Conservation (phyloP, 1,140 invertebrate genomes). For the Trypoxylus dichotomus region DNA sequence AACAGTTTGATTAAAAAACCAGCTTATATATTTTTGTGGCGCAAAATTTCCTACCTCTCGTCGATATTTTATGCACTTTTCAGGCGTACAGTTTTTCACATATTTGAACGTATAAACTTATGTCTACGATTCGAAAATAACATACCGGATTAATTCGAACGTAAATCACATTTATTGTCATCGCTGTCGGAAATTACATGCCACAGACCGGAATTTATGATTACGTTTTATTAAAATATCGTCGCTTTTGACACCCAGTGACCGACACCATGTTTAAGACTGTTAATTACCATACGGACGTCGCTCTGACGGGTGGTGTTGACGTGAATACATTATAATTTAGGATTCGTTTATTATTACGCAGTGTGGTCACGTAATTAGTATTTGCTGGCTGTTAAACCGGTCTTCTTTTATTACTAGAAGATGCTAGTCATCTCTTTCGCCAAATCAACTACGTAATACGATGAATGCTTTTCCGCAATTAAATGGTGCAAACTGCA, state of each 20-base stretch:
- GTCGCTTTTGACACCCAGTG: neutral
- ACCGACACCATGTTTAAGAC: neutral
- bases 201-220: neutral
- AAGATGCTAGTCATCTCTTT: neutral
- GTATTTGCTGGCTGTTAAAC: neutral
- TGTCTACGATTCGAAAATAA: neutral
- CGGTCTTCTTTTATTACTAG: neutral
- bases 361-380: neutral
- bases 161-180: neutral
- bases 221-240: neutral
- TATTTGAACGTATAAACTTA: neutral
- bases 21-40: too few species aligned
- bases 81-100: too few species aligned
- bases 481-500: too few species aligned
- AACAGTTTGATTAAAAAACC: too few species aligned
- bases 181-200: neutral
- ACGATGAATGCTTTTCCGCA: too few species aligned
- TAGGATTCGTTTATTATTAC: slow-evolving; percentile 3
- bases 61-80: too few species aligned
- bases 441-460: neutral
- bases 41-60: too few species aligned
- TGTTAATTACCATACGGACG: neutral
- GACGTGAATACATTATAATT: slow-evolving; percentile 3
- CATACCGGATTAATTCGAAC: neutral
- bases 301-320: neutral